Evolutionary conservation across 2,797 vertebrate species (phyloP).

Genomic region (Natrix natrix): DNA sequence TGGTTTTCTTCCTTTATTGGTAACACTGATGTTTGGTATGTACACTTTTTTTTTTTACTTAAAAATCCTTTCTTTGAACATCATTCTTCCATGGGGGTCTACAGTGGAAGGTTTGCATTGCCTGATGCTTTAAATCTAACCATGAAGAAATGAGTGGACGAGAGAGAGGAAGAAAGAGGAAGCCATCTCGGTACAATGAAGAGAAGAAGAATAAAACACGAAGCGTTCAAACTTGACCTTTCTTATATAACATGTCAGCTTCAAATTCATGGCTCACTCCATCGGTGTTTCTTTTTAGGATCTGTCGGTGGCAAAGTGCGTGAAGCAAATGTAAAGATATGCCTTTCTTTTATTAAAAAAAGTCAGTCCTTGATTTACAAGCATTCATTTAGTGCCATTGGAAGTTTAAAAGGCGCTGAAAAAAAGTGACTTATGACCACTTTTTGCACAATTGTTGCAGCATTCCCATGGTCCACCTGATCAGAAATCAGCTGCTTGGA

Average conservation of each 20-base stretch:
- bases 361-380: neutral
- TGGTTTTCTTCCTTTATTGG: conserved; percentile 65
- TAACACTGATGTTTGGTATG: conserved; percentile 45
- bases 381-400: neutral
- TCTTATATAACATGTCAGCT: conserved; percentile 26
- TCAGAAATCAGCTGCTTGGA: neutral
- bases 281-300: conserved; percentile 40
- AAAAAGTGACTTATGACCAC: neutral
- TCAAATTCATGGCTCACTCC: conserved; percentile 60
- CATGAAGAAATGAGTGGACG: neutral
- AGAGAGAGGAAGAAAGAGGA: neutral
- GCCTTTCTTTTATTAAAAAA: conserved; percentile 44
- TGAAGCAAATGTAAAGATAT: conserved; percentile 61
- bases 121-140: conserved; percentile 32
- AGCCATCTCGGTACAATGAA: conserved; percentile 3
- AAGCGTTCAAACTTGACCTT: conserved; percentile 45
- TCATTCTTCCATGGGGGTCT: conserved; percentile 46
- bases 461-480: neutral
- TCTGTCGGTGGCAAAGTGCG: conserved; percentile 63
- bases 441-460: accelerated
- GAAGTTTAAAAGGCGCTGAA: neutral
- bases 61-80: conserved; percentile 29
- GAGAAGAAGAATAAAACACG: conserved; percentile 21
- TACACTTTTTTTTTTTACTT: conserved; percentile 29
- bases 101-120: conserved; percentile 44